Evolutionary conservation across 2,113 vertebrate genomes (phyloP), one percentile per base, ranked within the genome.

Genomic region (Tichodroma muraria): DNA sequence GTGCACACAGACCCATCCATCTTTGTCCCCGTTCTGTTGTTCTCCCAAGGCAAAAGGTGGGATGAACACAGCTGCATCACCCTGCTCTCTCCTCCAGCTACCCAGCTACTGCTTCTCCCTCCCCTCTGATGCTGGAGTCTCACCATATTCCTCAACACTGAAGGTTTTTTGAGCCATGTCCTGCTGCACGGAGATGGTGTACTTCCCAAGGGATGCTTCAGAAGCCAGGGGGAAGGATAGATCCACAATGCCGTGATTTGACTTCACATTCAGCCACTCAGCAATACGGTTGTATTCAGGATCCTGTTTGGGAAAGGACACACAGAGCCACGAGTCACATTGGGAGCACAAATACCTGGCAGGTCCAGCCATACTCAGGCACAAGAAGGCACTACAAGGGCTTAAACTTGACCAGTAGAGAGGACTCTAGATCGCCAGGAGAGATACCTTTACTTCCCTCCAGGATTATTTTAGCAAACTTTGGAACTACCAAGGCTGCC

Each of bases 81-180:
- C 21, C 8, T 68, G 22, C 30, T 73, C 20, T 54, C 33, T 72
- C 44, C 54, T 65, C n/a, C 53, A 57, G 33, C n/a, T 42, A 31
- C 35, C 30, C 81, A 60, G n/a, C n/a, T 23, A 22, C 15, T 13
- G 44, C 15, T 78, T 68, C 38, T 64, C 33, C 40, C 35, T 28
- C 35, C 15, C 30, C 21, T 49, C 33, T 61, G 8, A 27, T 60
- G 35, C 18, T 28, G 52, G 45, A 77, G 33, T 37, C 94, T 96
- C 80, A 98, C 97, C 96, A 12, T 97, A 96, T 88, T 98, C 97
- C 30, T 95, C 50, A 82, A 98, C 97, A 4, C 0, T 18, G 80
- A 97, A 98, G n/a, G 9, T 71, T 83, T 57, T 85, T 20, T 13
- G 1, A 85, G 25, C 68, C 64, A 30, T 38, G 47, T 20, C 7